These are phyloP conservation scores for Heptranchias perlo DNA, from an alignment of 2,113 vertebrate genomes.

Conservation along the genomic window DNA sequence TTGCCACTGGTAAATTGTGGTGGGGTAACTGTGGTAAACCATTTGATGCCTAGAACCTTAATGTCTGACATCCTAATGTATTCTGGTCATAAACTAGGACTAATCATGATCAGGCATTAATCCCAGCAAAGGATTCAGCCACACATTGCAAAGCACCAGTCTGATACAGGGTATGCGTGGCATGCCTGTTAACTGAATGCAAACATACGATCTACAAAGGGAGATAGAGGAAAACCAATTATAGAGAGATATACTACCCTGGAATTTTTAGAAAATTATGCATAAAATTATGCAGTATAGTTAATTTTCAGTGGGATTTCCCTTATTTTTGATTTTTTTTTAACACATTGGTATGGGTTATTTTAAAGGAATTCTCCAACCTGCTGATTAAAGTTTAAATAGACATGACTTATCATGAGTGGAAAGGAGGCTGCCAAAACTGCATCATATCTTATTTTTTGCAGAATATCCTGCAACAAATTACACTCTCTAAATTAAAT, in stretches of 20 bases:
- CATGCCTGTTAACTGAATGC: not conserved
- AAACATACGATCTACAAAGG: not conserved
- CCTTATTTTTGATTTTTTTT: conserved; percentile 13
- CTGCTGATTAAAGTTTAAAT: not conserved
- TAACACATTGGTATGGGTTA: conserved; percentile 5
- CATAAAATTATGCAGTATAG: not conserved
- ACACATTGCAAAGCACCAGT: not conserved
- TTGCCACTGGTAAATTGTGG: not conserved
- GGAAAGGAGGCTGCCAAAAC: not conserved
- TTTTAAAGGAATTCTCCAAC: conserved; percentile 25
- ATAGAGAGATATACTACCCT: not conserved
- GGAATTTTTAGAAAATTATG: conserved; percentile 30
- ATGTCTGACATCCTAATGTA: not conserved
- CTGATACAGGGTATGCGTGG: not conserved
- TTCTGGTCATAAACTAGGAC: not conserved
- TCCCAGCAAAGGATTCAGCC: not conserved
- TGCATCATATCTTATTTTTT: not conserved
- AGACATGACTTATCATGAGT: not conserved
- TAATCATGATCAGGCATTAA: not conserved
- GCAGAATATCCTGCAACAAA: not conserved
- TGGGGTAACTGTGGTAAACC: not conserved
- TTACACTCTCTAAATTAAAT: not conserved
- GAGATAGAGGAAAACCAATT: not conserved
- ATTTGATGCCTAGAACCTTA: not conserved
- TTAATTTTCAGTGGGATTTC: conserved; percentile 27